A percentile compares a stretch with the other conserved stretches of the same genome.
Conservation (phyloP, 92 coral and sea anemone genomes). For the Epizoanthus fatuus region DNA sequence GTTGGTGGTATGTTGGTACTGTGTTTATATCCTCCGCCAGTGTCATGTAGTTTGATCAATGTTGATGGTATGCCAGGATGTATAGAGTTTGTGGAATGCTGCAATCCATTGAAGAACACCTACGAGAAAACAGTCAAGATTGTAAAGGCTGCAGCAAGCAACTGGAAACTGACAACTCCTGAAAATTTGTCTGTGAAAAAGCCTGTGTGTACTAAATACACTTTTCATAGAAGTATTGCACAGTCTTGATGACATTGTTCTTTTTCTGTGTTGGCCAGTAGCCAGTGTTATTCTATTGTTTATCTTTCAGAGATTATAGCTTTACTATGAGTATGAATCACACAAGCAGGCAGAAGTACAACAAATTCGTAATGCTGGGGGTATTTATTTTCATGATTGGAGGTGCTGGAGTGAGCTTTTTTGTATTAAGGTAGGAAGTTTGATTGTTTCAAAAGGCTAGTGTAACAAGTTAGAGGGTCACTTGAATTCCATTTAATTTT, state of each 20-base stretch:
- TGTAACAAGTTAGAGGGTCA: neutral
- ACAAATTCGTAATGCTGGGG: conserved; percentile 82
- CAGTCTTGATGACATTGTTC: neutral
- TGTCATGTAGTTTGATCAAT: too few relatives aligned
- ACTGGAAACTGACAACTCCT: too few relatives aligned
- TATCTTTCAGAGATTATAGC: conserved; percentile 26
- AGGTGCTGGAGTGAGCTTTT: conserved; percentile 80
- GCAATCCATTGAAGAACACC: too few relatives aligned
- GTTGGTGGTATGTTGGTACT: too few relatives aligned
- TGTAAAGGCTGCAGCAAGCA: too few relatives aligned
- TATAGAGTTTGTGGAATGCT: too few relatives aligned
- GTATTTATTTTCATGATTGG: conserved; percentile 79
- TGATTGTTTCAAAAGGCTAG: too few relatives aligned
- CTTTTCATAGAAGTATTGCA: neutral
- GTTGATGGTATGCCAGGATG: too few relatives aligned
- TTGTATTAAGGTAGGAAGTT: conserved; percentile 76
- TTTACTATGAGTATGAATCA: conserved; percentile 38
- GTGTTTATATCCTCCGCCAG: too few relatives aligned
- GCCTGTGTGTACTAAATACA: too few relatives aligned
- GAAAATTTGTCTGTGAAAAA: too few relatives aligned
- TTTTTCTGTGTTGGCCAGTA: neutral
- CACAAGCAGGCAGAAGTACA: conserved; percentile 55
- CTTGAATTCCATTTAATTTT: neutral
- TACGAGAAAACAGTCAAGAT: too few relatives aligned
- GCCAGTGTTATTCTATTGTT: neutral